Evolutionary conservation across 2,888 invertebrate species (phyloP), one percentile per base, ranked within the genome.

Genomic region (Lycaena phlaeas): DNA sequence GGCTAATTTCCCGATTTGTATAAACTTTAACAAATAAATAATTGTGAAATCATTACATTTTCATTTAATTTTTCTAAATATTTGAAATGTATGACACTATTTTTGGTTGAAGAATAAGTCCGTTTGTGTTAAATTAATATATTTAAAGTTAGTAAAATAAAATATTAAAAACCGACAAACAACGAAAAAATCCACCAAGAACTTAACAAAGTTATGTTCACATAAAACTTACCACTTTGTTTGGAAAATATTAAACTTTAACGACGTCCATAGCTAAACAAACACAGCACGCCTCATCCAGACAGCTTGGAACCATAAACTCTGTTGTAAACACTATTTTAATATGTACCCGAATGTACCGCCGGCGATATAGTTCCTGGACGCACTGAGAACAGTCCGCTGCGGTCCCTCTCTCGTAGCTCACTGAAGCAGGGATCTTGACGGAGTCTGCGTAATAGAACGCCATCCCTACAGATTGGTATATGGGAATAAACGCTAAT

Each of bases 371-470:
- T 59, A 59, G 56, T 60, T 59, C 57, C 48, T 56, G 55, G 51
- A 39, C 46, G 51, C 46, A 42, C 44, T 41, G 62, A 69, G 66
- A 22, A 22, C 22, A 22, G 22, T 65, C 78, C 64, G 65, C 42
- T 57, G 56, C 64, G 65, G 65, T 56, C 69, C 63, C 68, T 59
- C 64, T 71, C 73, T 67, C 65, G 69, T 58, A 62, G 65, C 70
- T 68, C 69, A 84, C 82, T 84, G 78, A 72, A 74, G 71, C 72
- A 67, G 68, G 66, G 71, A 77, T 78, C 78, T 74, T 69, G 48
- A 59, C 74, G 79, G 84, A 82, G 84, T 82, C 84, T 84, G 84
- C 84, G 84, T 84, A 82, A 75, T 81, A 66, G 79, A 63, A 71
- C 74, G 66, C 65, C 67, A 78, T 81, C 78, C 74, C 77, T 75